Conservation (phyloP, 2,797 vertebrate species). For the Chromobotia macracanthus region DNA sequence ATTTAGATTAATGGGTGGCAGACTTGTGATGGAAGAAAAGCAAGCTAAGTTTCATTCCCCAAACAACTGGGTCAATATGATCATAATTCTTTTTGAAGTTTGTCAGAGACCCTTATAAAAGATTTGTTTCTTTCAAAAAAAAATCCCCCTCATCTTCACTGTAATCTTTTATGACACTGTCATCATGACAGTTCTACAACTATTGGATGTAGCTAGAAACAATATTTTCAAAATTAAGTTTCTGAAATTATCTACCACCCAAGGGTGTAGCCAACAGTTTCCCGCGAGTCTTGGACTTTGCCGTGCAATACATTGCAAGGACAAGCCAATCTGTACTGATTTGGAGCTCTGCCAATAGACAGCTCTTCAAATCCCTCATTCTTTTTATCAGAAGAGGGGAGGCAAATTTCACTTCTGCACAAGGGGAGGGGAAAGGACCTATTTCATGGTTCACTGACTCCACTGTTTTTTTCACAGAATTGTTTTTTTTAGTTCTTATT, state of each 20-base stretch:
- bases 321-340: slow-evolving; percentile 79
- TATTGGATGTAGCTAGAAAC: slow-evolving; percentile 59
- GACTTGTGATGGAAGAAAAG: slow-evolving; percentile 35
- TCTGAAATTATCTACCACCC: slow-evolving; percentile 59
- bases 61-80: slow-evolving; percentile 11
- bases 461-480: slow-evolving; percentile 78
- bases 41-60: not conserved
- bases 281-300: slow-evolving; percentile 65
- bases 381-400: slow-evolving; percentile 71
- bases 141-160: not conserved
- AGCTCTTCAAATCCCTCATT: slow-evolving; percentile 76
- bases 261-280: slow-evolving; percentile 65
- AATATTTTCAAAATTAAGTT: slow-evolving; percentile 71
- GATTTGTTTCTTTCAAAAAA: slow-evolving; percentile 11
- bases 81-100: slow-evolving; percentile 8
- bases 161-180: not conserved
- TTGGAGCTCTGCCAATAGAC: slow-evolving; percentile 78
- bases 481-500: slow-evolving; percentile 53
- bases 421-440: slow-evolving; percentile 70
- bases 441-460: slow-evolving; percentile 77
- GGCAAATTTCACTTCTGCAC: slow-evolving; percentile 71
- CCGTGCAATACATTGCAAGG: slow-evolving; percentile 73
- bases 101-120: not conserved
- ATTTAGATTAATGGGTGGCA: slow-evolving; percentile 25
- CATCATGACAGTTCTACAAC: not conserved